Evolutionary conservation across 2,113 vertebrate genomes (phyloP).

Genomic region (Oncorhynchus clarkii): DNA sequence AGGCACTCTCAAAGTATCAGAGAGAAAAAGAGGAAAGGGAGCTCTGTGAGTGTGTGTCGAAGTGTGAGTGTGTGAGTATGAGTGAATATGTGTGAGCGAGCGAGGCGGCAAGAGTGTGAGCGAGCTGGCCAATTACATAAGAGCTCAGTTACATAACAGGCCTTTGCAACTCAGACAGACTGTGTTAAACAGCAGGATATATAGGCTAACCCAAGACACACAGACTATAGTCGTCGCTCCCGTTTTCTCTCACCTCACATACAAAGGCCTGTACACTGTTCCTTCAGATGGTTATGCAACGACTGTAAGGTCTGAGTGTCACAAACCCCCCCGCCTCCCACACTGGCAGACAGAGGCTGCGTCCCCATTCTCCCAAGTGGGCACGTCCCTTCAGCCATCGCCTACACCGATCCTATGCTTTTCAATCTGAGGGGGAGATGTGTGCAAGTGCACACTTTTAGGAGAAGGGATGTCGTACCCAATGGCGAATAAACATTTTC

Average conservation of each 20-base stretch:
- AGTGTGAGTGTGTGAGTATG: not conserved
- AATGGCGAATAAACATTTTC: too few relatives aligned
- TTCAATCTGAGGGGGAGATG: too few relatives aligned
- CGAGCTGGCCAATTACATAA: conserved; percentile 40
- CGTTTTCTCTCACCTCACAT: conserved; percentile 7
- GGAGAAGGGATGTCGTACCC: too few relatives aligned
- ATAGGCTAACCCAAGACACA: conserved; percentile 27
- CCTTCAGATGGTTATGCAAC: conserved; percentile 32
- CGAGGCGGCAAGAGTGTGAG: not conserved
- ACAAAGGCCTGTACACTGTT: conserved; percentile 28
- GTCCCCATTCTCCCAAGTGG: too few relatives aligned
- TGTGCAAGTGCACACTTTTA: too few relatives aligned
- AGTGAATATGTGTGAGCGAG: not conserved
- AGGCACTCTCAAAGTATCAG: too few relatives aligned
- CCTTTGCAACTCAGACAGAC: conserved; percentile 8
- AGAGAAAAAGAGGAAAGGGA: too few relatives aligned
- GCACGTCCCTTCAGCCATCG: too few relatives aligned
- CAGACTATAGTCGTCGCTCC: not conserved
- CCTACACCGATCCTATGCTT: too few relatives aligned
- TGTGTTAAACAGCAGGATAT: conserved; percentile 25
- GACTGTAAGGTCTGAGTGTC: conserved; percentile 7
- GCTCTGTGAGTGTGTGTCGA: not conserved
- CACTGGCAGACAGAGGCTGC: too few relatives aligned
- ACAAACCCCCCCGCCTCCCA: not conserved
- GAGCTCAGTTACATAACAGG: conserved; percentile 26